A percentile compares a stretch with the other conserved stretches of the same genome.
Evolutionary conservation across 1,140 invertebrate genomes (phyloP).

Genomic region (Drosophila azteca): DNA sequence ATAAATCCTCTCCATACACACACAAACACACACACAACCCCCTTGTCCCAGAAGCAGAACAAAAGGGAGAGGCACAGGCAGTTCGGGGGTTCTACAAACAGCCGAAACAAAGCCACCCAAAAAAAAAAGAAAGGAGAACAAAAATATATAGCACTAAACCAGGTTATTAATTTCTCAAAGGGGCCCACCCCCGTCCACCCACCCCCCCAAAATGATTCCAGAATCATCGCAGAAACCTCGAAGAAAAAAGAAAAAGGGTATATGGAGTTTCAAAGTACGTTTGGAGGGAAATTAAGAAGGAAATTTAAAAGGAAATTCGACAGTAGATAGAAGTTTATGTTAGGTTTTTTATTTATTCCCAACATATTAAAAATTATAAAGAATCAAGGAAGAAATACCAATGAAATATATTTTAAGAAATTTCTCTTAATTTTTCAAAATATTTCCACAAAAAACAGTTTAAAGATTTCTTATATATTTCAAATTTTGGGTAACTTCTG

Average conservation of each 20-base stretch:
- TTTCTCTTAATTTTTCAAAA: no score
- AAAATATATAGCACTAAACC: conserved; percentile 60
- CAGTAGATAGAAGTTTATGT: no score
- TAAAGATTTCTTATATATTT: no score
- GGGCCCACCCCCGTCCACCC: conserved; percentile 14
- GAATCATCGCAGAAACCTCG: conserved; percentile 23
- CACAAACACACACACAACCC: conserved; percentile 14
- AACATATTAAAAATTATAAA: no score
- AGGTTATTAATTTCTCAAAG: conserved; percentile 81
- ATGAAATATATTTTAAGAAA: no score
- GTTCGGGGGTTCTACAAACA: no score
- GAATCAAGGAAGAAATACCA: no score
- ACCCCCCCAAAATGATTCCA: conserved; percentile 16
- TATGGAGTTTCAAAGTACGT: conserved; percentile 5
- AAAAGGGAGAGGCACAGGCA: conserved; percentile 24
- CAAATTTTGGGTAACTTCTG: no score
- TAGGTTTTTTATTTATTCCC: no score
- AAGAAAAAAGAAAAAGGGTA: conserved; percentile 7
- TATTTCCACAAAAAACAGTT: no score
- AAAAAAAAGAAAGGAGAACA: conserved; percentile 12
- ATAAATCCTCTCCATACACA: conserved; percentile 70
- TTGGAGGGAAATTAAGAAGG: no score
- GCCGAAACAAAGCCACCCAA: conserved; percentile 29
- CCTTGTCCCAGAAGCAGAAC: conserved; percentile 16
- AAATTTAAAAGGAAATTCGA: no score